Evolutionary conservation across 2,113 vertebrate species (phyloP), one percentile per base, ranked within the genome.

Genomic region (Castor canadensis): DNA sequence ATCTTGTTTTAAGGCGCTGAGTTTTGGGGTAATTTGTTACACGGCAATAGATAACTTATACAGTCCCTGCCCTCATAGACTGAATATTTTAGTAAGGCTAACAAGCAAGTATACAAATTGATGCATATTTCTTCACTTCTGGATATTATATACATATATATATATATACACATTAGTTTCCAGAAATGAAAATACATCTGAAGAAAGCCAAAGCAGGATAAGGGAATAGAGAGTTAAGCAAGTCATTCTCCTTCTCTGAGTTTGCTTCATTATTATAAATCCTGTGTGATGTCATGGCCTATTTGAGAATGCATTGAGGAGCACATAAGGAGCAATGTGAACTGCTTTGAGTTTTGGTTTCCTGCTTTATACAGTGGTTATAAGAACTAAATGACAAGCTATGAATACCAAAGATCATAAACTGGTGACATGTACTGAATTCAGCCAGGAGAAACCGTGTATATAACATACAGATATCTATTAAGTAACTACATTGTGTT

Each of bases 311-410:
- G 75, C 9, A 91, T 62, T 58, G 9, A 92, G 64, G 58, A 89
- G 43, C 67, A 88, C 16, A 35, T 60, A 38, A 62, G 40, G 38
- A 72, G 75, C 17, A 58, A 9, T 30, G 38, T 24, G 43, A 91
- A 47, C 16, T 95, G 9, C 26, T 96, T 49, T 91, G 56, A 83
- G 10, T 71, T 86, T 43, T 15, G 13, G 52, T 85, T 69, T 87
- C 90, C 75, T 86, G 35, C 77, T 91, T 97, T 73, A 87, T 38
- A 94, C 6, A 40, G 15, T 71, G 58, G 38, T 75, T 87, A 75
- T 76, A 60, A 90, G 43, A 95, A 83, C 88, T 89, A 75, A 89
- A 80, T 83, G 75, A 87, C 32, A 88, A 93, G 91, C 83, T 66
- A 93, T 67, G 7, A n/a, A 77, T 45, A 89, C 7, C 12, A 85